A percentile compares a stretch with the other conserved stretches of the same genome.
Conservation (phyloP, 2,113 vertebrate genomes). For the Tauraco erythrolophus region DNA sequence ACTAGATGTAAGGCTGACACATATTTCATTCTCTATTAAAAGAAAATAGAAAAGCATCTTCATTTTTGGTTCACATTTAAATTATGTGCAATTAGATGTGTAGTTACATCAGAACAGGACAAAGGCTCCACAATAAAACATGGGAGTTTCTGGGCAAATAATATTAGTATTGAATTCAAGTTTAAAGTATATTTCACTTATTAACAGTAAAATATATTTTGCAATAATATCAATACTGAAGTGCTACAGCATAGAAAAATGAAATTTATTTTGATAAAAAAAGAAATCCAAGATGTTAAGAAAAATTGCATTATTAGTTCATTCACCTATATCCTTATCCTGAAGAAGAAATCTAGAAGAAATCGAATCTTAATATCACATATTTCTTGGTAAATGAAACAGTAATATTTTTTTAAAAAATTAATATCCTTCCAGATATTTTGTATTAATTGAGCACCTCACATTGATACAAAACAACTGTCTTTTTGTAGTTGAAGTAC, state of each 20-base stretch:
- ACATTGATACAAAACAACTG: background rate
- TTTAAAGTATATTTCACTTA: background rate
- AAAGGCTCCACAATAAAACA: background rate
- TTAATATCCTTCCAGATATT: background rate
- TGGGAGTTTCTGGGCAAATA: background rate
- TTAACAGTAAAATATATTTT: background rate
- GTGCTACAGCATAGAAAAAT: background rate
- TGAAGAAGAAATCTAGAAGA: too few relatives aligned
- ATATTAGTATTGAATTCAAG: background rate
- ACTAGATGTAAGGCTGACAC: background rate
- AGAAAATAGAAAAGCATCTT: background rate
- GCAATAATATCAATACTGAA: background rate
- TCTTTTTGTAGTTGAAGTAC: background rate
- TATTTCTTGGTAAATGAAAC: background rate
- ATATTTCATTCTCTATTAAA: background rate
- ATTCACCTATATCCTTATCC: background rate
- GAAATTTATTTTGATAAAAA: background rate
- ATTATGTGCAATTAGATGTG: background rate
- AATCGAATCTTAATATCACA: background rate
- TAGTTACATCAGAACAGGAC: background rate
- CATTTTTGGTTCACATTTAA: background rate
- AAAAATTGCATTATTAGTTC: background rate
- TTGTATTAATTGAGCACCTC: background rate
- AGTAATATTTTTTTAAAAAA: background rate
- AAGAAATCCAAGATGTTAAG: background rate